Evolutionary conservation across 2,888 invertebrate species (phyloP).

Genomic region (Hylaea fasciaria): DNA sequence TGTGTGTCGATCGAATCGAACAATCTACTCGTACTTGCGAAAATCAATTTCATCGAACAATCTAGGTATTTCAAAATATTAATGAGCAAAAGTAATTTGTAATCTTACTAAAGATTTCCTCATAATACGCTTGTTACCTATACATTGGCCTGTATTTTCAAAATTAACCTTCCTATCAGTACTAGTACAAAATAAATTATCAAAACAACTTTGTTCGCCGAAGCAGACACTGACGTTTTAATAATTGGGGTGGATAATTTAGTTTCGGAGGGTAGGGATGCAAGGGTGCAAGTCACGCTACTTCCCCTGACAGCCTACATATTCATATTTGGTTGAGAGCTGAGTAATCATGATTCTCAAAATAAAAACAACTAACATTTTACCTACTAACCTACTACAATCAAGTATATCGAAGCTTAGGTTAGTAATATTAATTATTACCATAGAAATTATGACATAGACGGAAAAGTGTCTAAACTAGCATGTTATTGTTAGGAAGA

Average conservation of each 20-base stretch:
- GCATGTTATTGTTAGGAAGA: too few relatives aligned
- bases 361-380: neutral
- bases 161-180: neutral
- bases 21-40: neutral
- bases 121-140: too few relatives aligned
- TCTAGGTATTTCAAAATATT: too few relatives aligned
- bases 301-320: slow-evolving; percentile 48
- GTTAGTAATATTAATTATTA: too few relatives aligned
- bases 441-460: too few relatives aligned
- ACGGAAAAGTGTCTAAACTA: too few relatives aligned
- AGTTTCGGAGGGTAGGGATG: slow-evolving; percentile 55
- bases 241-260: slow-evolving; percentile 46
- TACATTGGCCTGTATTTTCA: too few relatives aligned
- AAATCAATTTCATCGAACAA: too few relatives aligned
- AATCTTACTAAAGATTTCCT: too few relatives aligned
- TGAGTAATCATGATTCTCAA: slow-evolving; percentile 22
- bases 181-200: neutral
- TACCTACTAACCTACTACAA: too few relatives aligned
- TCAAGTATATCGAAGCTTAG: too few relatives aligned
- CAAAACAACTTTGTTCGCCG: slow-evolving; percentile 15
- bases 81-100: too few relatives aligned
- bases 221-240: slow-evolving; percentile 43
- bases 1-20: slow-evolving; percentile 7
- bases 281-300: slow-evolving; percentile 68
- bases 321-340: slow-evolving; percentile 34